A percentile compares a stretch with the other conserved stretches of the same genome.
Evolutionary conservation across 2,797 vertebrate species (phyloP).

Genomic region (Ataeniobius toweri): DNA sequence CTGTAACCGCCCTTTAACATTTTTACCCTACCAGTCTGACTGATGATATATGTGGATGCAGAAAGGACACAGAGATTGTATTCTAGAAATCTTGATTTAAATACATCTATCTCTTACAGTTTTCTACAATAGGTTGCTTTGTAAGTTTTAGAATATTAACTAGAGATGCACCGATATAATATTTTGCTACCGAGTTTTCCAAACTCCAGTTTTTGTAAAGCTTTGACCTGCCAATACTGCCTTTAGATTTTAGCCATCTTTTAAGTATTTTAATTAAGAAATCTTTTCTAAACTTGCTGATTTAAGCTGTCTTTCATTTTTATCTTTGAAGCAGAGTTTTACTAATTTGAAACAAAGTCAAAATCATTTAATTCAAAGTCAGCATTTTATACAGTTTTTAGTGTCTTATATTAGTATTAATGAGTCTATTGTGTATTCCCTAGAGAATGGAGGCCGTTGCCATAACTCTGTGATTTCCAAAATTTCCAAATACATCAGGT

Average conservation of each 20-base stretch:
- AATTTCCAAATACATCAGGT: neutral
- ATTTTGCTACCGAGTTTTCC: neutral
- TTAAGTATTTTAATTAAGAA: neutral
- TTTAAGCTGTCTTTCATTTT: neutral
- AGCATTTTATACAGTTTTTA: neutral
- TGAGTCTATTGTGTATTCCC: neutral
- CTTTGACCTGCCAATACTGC: neutral
- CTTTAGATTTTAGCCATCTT: neutral
- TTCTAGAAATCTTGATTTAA: constrained; percentile 37
- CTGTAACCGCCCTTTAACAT: constrained; percentile 41
- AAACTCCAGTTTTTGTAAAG: neutral
- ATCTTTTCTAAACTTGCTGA: neutral
- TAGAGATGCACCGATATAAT: neutral
- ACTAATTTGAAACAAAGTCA: neutral
- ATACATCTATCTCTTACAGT: constrained; percentile 10
- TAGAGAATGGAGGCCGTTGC: neutral
- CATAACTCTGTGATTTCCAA: neutral
- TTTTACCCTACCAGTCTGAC: constrained; percentile 26
- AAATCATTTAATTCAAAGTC: neutral
- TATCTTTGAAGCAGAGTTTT: neutral
- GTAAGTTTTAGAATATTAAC: constrained; percentile 15
- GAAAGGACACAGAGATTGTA: constrained; percentile 19
- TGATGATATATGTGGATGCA: constrained; percentile 21
- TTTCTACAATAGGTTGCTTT: constrained; percentile 35
- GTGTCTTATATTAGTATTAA: neutral